Evolutionary conservation across 2,113 vertebrate species (phyloP).

Genomic region (Strigops habroptila): DNA sequence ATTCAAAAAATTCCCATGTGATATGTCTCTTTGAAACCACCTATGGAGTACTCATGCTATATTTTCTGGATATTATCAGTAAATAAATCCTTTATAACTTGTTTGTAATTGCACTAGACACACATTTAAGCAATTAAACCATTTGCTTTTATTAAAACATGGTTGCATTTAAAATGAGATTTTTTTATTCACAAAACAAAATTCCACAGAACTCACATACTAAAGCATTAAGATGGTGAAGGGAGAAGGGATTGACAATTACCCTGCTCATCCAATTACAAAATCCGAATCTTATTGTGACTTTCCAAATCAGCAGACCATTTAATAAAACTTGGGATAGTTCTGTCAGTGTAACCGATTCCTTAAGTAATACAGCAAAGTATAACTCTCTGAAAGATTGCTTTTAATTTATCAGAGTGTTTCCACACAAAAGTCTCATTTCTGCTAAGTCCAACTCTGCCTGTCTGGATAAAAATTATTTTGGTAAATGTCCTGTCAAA

Average conservation of each 20-base stretch:
- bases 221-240: background rate
- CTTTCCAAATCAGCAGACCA: background rate
- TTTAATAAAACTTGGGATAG: conserved; percentile 5
- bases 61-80: background rate
- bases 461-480: background rate
- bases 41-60: background rate
- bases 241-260: background rate
- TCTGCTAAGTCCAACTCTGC: background rate
- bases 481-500: background rate
- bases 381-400: background rate
- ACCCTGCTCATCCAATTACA: background rate
- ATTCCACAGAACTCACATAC: background rate
- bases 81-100: background rate
- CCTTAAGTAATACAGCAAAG: background rate
- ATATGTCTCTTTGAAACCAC: background rate
- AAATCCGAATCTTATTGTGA: background rate
- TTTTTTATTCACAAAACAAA: background rate
- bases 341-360: background rate
- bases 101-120: background rate
- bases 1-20: background rate
- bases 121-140: background rate
- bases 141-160: too few relatives aligned
- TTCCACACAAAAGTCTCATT: background rate
- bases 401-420: background rate
- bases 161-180: background rate